Base-by-base conservation (phyloP, 2,113 vertebrate species). In the Corythornis cristatus region DNA sequence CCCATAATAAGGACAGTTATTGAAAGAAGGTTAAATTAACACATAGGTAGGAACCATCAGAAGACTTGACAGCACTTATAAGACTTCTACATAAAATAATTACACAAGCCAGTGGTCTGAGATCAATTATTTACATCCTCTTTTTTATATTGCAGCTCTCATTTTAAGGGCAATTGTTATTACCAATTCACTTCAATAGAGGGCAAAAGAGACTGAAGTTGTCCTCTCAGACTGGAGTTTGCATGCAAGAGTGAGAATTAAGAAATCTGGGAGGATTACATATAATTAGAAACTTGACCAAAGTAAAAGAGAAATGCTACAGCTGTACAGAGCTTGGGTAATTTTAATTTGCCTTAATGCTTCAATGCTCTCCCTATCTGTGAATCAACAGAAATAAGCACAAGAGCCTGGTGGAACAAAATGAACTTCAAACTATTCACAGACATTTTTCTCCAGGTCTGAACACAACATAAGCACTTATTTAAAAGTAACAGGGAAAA, bases 201-300 rank as follows among this genome's bases (percentile, higher is more conserved):
- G 96, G 97, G 97, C 97, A 97, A 98, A 93, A 96, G 96, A 98
- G 95, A 96, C 95, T 96, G 86, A 92, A 91, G 71, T 80, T 96
- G 93, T 94, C 84, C 83, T 94, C 90, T 94, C 88, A 74, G 51
- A 17, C 48, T 56, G 51, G 56, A 93, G 83, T 65, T 60, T 85
- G 29, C 61, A 94, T 56, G 28, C 74, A 93, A 93, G 84, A 91
- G 28, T 84, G 88, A 95, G 85, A 74, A 95, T 80, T 90, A 88
- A 93, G 61, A 78, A 83, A 81, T 53, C 83, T 91, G 57, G 62
- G 62, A 90, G 71, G 60, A 91, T 95, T 96, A 79, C 71, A 18
- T 22, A 58, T 80, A 76, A n/a, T 11, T 75, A 72, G 76, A 96
- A 94, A 93, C 42, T 74, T 71, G 62, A 91, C 54, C 75, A 64